Conservation (phyloP, 2,888 invertebrate genomes). For the Pandemis cinnamomeana region DNA sequence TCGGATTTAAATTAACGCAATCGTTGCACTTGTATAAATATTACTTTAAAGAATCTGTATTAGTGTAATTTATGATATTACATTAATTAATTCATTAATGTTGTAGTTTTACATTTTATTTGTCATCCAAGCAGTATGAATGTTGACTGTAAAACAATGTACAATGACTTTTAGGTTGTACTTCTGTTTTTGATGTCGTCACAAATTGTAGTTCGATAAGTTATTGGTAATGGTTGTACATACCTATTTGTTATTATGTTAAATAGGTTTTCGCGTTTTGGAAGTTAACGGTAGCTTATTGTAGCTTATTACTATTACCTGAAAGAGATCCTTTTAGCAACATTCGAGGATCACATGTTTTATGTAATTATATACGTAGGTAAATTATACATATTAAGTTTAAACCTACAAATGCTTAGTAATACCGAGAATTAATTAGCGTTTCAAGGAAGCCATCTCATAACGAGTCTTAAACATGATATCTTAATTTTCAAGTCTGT, state of each 20-base stretch:
- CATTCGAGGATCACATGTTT: too few species aligned
- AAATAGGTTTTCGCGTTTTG: too few species aligned
- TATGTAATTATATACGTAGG: too few species aligned
- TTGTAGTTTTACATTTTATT: neutral
- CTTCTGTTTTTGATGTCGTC: neutral
- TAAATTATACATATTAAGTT: too few species aligned
- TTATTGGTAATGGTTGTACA: too few species aligned
- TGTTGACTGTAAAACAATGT: neutral
- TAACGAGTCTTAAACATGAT: neutral
- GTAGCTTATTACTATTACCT: too few species aligned
- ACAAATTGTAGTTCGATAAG: neutral
- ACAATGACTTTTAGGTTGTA: neutral
- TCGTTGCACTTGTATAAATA: neutral
- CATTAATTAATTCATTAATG: neutral
- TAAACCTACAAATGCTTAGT: too few species aligned
- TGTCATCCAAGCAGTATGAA: neutral
- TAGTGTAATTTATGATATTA: neutral
- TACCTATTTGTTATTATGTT: too few species aligned
- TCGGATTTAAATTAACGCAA: neutral
- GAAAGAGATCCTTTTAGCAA: too few species aligned
- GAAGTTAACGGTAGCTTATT: too few species aligned
- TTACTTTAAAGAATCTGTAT: neutral
- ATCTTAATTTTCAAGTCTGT: neutral
- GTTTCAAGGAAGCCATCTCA: neutral
- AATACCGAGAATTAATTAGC: neutral